phyloP scores from a whole-genome alignment of 2,888 invertebrate genomes.

The Falcaria lacertinaria region DNA sequence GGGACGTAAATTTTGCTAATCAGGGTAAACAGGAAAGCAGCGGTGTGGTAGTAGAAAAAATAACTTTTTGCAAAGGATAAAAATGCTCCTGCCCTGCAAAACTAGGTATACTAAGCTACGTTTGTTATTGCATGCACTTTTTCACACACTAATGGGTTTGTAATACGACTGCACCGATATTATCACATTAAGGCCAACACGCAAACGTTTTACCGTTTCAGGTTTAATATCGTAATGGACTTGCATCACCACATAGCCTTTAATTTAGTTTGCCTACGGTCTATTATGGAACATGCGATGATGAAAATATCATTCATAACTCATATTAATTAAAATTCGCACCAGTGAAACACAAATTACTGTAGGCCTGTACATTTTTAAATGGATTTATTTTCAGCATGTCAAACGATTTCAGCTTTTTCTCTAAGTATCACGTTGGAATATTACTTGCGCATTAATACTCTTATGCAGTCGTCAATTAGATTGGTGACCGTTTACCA shows the following conservation, averaged over 20 bases:
- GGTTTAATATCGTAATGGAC: conserved; percentile 39
- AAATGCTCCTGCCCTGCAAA: conserved; percentile 6
- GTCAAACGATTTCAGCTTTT: too few species aligned
- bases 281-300: conserved; percentile 10
- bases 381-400: too few species aligned
- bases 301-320: background rate
- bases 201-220: conserved; percentile 31
- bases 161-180: conserved; percentile 46
- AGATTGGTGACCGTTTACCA: too few species aligned
- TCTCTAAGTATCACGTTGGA: too few species aligned
- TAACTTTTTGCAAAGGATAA: conserved; percentile 3
- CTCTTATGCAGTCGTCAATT: too few species aligned
- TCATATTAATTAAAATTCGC: background rate
- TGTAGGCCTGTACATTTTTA: too few species aligned
- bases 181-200: conserved; percentile 44
- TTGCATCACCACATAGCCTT: conserved; percentile 11
- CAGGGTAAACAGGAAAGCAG: background rate
- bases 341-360: too few species aligned
- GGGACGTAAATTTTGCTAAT: background rate
- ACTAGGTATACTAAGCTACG: conserved; percentile 5
- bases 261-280: conserved; percentile 21
- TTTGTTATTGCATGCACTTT: conserved; percentile 24
- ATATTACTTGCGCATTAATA: too few species aligned
- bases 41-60: background rate
- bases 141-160: conserved; percentile 47